Evolutionary conservation across 2,113 vertebrate genomes (phyloP).

Genomic region (Abramis brama): DNA sequence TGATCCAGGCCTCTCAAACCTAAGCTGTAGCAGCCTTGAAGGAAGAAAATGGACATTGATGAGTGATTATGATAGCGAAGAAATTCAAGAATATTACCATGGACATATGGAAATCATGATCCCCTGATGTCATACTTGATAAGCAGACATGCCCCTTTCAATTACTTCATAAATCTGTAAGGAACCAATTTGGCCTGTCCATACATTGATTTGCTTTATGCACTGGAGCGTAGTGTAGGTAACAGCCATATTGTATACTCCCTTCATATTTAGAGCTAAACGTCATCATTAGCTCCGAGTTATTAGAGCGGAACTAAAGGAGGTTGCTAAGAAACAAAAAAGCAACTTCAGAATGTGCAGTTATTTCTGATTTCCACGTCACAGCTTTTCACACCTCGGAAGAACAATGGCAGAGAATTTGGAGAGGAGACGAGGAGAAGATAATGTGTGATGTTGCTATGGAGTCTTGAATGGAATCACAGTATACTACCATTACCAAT

Average conservation of each 20-base stretch:
- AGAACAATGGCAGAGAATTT: slow-evolving; percentile 63
- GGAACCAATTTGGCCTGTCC: background rate
- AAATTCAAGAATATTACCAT: background rate
- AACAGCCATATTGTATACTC: slow-evolving; percentile 19
- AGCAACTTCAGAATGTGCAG: slow-evolving; percentile 62
- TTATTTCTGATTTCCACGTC: slow-evolving; percentile 78
- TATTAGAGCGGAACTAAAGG: slow-evolving; percentile 60
- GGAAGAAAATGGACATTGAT: background rate
- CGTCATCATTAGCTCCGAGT: slow-evolving; percentile 55
- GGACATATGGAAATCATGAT: background rate
- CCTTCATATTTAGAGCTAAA: slow-evolving; percentile 57
- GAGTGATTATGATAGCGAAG: background rate
- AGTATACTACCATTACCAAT: slow-evolving; percentile 15
- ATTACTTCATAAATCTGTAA: background rate
- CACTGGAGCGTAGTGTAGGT: slow-evolving; percentile 11
- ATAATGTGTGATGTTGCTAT: slow-evolving; percentile 33
- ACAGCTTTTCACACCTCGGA: slow-evolving; percentile 73
- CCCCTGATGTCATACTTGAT: background rate
- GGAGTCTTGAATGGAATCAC: slow-evolving; percentile 25
- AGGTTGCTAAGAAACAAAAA: slow-evolving; percentile 77
- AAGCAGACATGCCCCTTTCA: background rate
- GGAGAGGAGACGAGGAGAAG: slow-evolving; percentile 43
- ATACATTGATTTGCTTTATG: slow-evolving; percentile 1
- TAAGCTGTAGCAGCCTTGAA: background rate
- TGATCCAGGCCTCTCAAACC: background rate